Evolutionary conservation across 2,888 invertebrate species (phyloP).

Genomic region (Pemphredon lugubris): DNA sequence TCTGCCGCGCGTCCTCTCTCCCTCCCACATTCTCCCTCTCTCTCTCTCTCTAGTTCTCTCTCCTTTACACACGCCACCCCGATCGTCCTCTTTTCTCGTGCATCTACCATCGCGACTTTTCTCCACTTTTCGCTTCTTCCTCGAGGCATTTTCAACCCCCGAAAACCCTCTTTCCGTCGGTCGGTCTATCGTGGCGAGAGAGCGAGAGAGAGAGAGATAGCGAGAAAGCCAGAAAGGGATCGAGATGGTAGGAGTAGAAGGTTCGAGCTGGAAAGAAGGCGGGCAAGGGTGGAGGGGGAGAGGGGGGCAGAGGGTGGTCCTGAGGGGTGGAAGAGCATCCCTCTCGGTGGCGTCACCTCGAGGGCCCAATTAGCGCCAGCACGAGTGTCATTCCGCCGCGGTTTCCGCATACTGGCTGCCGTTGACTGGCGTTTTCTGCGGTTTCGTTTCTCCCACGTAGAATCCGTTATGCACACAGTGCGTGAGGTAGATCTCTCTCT

Average conservation of each 20-base stretch:
- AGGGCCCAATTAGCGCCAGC: slow-evolving; percentile 81
- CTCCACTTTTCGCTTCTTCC: slow-evolving; percentile 32
- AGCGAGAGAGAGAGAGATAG: slow-evolving; percentile 4
- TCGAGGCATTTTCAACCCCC: slow-evolving; percentile 58
- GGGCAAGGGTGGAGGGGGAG: slow-evolving; percentile 9
- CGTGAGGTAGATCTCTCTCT: slow-evolving; percentile 57
- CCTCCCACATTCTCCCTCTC: slow-evolving; percentile 6
- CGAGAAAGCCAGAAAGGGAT: background rate
- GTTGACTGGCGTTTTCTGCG: slow-evolving; percentile 78
- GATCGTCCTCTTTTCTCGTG: slow-evolving; percentile 38
- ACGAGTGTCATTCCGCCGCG: slow-evolving; percentile 79
- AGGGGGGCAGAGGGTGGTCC: slow-evolving; percentile 43
- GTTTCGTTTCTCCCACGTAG: slow-evolving; percentile 58
- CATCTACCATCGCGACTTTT: slow-evolving; percentile 21
- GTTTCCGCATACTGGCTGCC: slow-evolving; percentile 76
- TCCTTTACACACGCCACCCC: slow-evolving; percentile 31
- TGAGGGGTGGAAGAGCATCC: slow-evolving; percentile 67
- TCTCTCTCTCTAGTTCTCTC: slow-evolving; percentile 29
- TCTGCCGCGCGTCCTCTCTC: slow-evolving; percentile 61
- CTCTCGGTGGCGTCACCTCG: slow-evolving; percentile 77
- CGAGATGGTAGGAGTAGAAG: background rate
- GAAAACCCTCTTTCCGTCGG: slow-evolving; percentile 48
- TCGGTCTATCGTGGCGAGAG: slow-evolving; percentile 24
- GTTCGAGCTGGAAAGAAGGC: background rate
- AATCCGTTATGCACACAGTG: slow-evolving; percentile 48